phyloP scores from a whole-genome alignment of 2,113 vertebrate genomes.

The Rhinogobius similis region DNA sequence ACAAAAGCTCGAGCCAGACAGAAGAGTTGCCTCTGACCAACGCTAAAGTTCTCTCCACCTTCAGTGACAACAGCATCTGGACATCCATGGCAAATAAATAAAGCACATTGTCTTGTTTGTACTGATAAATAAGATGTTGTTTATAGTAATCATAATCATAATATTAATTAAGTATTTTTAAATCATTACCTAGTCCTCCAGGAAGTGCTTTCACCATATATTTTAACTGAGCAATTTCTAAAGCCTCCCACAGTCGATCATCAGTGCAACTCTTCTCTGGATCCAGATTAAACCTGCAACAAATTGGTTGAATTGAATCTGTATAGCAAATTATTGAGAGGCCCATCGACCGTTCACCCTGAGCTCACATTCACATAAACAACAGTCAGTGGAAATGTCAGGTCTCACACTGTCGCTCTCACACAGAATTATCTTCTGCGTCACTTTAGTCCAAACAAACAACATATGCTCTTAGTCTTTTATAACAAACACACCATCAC shows the following conservation, averaged over 20 bases:
- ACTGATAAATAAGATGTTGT: background rate
- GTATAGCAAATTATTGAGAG: conserved; percentile 34
- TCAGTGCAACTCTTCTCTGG: conserved; percentile 92
- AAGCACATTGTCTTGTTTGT: background rate
- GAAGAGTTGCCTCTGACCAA: conserved; percentile 96
- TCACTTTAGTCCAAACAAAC: conserved; percentile 68
- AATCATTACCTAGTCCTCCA: conserved; percentile 87
- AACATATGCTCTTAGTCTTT: conserved; percentile 68
- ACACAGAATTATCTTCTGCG: conserved; percentile 23
- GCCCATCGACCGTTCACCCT: conserved; percentile 48
- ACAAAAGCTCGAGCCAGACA: conserved; percentile 95
- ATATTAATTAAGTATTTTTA: no score
- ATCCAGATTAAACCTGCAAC: conserved; percentile 92
- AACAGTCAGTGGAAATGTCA: conserved; percentile 20
- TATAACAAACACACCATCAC: conserved; percentile 63
- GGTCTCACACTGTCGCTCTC: background rate
- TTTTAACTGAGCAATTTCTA: conserved; percentile 98
- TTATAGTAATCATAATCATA: background rate
- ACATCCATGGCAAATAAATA: conserved; percentile 1
- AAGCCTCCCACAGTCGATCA: conserved; percentile 94
- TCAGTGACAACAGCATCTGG: conserved; percentile 92
- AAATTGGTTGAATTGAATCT: background rate
- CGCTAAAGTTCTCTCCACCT: conserved; percentile 97
- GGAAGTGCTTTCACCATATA: conserved; percentile 95
- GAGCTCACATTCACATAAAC: conserved; percentile 52